A percentile compares a stretch with the other conserved stretches of the same genome.
phyloP scores from a whole-genome alignment of 2,888 invertebrate species.

The Cheilosia grossa region DNA sequence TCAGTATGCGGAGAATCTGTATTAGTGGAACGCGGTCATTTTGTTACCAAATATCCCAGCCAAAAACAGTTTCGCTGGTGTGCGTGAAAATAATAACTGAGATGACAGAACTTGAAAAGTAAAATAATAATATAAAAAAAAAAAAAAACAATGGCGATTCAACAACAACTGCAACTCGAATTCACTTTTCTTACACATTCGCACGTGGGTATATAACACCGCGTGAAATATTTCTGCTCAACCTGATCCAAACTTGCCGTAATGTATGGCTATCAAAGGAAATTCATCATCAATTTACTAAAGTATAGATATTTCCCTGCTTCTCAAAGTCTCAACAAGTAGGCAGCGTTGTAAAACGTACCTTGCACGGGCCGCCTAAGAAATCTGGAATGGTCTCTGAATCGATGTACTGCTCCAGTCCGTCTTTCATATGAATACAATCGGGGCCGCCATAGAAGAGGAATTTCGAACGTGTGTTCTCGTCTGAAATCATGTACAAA shows the following conservation, averaged over 20 bases:
- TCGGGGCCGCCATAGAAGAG: constrained; percentile 95
- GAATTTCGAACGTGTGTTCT: constrained; percentile 95
- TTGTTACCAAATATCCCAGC: no score
- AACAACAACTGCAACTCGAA: constrained; percentile 65
- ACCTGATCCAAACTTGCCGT: constrained; percentile 82
- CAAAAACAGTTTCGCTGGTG: neutral
- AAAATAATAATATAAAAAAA: neutral
- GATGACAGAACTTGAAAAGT: constrained; percentile 35
- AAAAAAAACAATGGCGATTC: constrained; percentile 28
- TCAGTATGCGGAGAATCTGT: no score
- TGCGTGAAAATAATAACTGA: constrained; percentile 19
- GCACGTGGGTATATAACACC: constrained; percentile 83
- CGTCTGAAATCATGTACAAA: constrained; percentile 86
- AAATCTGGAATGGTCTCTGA: constrained; percentile 95
- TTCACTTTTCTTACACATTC: constrained; percentile 82
- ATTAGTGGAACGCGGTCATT: neutral
- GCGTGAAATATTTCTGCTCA: constrained; percentile 81
- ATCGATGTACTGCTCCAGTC: constrained; percentile 93
- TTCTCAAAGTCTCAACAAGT: neutral
- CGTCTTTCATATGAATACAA: constrained; percentile 90
- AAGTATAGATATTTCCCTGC: neutral
- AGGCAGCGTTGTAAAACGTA: constrained; percentile 79
- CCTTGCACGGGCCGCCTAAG: constrained; percentile 94
- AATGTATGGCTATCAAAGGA: constrained; percentile 61
- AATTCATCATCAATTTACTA: constrained; percentile 24